Base-by-base conservation (phyloP, 2,113 vertebrate genomes). In the Gymnocephalus cernua region DNA sequence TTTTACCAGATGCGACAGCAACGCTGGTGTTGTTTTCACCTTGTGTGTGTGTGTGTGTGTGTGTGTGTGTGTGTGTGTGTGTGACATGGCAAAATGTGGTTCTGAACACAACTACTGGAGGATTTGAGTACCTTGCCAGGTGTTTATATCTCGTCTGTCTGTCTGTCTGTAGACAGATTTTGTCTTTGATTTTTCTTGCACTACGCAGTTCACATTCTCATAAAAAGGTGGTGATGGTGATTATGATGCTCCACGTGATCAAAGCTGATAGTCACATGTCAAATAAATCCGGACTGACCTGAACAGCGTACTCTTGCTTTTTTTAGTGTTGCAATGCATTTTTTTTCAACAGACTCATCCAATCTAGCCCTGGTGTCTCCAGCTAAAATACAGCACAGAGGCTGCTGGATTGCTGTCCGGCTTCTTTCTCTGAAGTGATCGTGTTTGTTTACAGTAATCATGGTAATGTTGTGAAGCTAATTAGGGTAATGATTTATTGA, bases 401-500 rank as follows among this genome's bases (percentile, higher is more conserved):
- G 32, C 35, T n/a, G 18, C 41, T n/a, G 25, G 0, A 25, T 32
- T 14, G 13, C 66, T 27, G 74, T 70, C 82, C 29, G 4, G 32
- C 59, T 62, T n/a, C 35, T 67, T 38, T 63, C 32, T 25, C 74
- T 67, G 6, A 44, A 59, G 21, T 23, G 48, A 74, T 74, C 18
- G 45, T 44, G 59, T 80, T 69, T 65, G 50, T 78, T 86, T 41
- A 59, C 48, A 54, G 47, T 54, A 61, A 77, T 81, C 83, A 71
- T 54, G 35, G 50, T 82, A 69, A 83, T 71, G 59, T 66, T 6
- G 2, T 67, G 25, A 77, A n/a, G 45, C 48, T 77, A 76, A 86
- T 71, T n/a, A n/a, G 47, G 18, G 8, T 56, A 74, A 85, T 83
- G 72, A 75, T 81, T 85, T 85, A 86, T 76, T 76, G 57, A 81